phyloP scores from a whole-genome alignment of 92 coral and sea anemone genomes.

The Diadumene lineata region DNA sequence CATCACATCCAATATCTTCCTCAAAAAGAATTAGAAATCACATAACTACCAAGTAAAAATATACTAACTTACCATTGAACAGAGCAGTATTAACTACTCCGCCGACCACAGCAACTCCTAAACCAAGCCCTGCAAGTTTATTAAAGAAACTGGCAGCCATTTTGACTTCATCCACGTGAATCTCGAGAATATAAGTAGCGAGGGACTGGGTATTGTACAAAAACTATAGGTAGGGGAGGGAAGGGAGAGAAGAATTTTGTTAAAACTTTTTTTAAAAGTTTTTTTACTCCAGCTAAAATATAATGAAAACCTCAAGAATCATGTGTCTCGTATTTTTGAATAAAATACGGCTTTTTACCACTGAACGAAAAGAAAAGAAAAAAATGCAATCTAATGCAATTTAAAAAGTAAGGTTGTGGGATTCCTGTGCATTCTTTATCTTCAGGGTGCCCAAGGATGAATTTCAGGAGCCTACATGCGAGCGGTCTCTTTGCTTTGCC shows the following conservation, averaged over 20 bases:
- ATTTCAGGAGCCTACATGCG: conserved; percentile 87
- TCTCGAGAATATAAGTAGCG: neutral
- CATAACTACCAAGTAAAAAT: neutral
- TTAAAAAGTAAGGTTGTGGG: neutral
- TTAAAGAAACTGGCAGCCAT: conserved; percentile 97
- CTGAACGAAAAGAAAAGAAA: too few relatives aligned
- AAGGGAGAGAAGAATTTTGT: neutral
- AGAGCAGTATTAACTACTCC: conserved; percentile 97
- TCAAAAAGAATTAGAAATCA: neutral
- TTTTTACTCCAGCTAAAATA: neutral
- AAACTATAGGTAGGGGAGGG: neutral
- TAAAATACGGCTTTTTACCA: neutral
- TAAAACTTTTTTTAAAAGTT: neutral
- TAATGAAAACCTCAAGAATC: neutral
- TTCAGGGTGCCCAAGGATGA: conserved; percentile 73
- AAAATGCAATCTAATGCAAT: too few relatives aligned
- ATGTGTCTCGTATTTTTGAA: too few relatives aligned
- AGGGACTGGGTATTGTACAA: conserved; percentile 29
- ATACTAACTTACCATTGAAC: conserved; percentile 73
- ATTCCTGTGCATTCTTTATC: conserved; percentile 25
- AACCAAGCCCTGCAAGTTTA: conserved; percentile 78
- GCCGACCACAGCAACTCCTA: conserved; percentile 94
- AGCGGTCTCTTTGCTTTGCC: conserved; percentile 72
- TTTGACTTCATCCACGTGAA: conserved; percentile 75
- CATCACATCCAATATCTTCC: neutral